Conservation (phyloP, 2,888 invertebrate genomes). For the Drosophila leonis region DNA sequence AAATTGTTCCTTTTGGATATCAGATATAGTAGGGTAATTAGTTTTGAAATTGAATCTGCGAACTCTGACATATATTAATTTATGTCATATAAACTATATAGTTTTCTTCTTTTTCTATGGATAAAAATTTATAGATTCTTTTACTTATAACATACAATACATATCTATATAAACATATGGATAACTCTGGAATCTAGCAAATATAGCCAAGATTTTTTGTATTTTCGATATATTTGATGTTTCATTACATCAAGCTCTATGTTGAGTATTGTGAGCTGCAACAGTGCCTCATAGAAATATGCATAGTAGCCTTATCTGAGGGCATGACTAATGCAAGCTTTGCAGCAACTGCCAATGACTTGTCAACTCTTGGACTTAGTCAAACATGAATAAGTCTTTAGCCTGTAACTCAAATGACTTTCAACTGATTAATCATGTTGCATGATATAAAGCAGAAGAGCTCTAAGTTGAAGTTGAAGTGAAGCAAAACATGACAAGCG, state of each 20-base stretch:
- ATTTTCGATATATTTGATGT: too few relatives aligned
- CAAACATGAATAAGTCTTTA: not conserved
- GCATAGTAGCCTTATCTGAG: not conserved
- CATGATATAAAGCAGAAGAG: not conserved
- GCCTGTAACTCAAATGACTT: not conserved
- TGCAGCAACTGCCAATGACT: not conserved
- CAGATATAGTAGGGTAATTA: not conserved
- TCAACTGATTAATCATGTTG: not conserved
- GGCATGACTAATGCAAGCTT: not conserved
- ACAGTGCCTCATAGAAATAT: not conserved
- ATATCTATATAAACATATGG: too few relatives aligned
- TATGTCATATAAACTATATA: too few relatives aligned
- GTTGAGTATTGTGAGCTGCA: not conserved
- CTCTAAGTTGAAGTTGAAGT: not conserved
- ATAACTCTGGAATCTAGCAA: too few relatives aligned
- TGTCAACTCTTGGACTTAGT: not conserved
- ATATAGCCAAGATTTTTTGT: too few relatives aligned
- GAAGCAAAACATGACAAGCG: not conserved
- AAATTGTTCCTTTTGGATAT: not conserved
- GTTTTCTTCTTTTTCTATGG: too few relatives aligned
- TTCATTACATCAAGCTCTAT: not conserved
- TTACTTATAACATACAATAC: too few relatives aligned
- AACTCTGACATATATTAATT: not conserved
- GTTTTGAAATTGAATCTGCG: not conserved
- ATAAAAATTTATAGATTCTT: too few relatives aligned